A percentile compares a stretch with the other conserved stretches of the same genome.
Evolutionary conservation across 2,113 vertebrate species (phyloP).

Genomic region (Platysteira castanea): DNA sequence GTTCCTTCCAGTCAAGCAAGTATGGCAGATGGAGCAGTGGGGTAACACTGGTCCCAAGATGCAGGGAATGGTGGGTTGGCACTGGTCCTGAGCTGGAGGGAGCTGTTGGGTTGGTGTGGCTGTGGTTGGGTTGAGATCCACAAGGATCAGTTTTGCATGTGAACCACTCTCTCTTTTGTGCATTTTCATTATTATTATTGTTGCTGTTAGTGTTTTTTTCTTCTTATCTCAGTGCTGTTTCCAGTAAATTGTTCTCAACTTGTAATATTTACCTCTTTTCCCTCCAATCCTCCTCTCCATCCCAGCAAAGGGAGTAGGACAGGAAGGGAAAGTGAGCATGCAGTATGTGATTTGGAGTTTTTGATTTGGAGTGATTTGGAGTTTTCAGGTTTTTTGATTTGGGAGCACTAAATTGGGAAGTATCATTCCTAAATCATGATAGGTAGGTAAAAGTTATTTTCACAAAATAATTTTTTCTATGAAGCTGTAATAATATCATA

Average conservation of each 20-base stretch:
- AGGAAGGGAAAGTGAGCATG: fast-evolving
- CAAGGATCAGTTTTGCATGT: neutral
- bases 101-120: fast-evolving
- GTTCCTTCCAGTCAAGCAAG: neutral
- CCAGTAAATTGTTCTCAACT: neutral
- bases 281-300: neutral
- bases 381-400: neutral
- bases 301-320: neutral
- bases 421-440: neutral
- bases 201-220: neutral
- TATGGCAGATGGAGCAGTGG: neutral
- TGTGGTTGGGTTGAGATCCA: neutral
- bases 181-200: neutral
- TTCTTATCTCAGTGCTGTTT: neutral
- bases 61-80: neutral
- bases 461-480: neutral
- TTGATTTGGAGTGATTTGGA: too few species aligned
- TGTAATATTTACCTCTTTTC: neutral
- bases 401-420: neutral
- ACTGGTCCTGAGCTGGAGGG: neutral
- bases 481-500: neutral
- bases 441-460: neutral
- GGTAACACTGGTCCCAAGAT: neutral
- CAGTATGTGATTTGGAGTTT: fast-evolving
- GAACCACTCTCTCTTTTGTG: neutral